These are phyloP conservation scores for Larimichthys polyactis DNA, from an alignment of 2,113 vertebrate genomes.

Conservation along the genomic window DNA sequence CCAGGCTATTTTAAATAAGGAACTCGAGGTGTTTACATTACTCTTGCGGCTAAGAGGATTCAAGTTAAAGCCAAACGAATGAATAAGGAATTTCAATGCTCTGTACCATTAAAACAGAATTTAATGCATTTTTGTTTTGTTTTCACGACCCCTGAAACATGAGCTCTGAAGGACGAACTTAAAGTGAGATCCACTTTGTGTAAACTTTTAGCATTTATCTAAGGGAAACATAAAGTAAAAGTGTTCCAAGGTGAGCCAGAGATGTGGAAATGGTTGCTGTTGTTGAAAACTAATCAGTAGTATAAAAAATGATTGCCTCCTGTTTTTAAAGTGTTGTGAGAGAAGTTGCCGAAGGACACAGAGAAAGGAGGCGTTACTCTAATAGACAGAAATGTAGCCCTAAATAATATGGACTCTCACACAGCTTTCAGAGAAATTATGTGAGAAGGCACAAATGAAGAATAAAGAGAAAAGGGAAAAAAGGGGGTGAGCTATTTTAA, in stretches of 20 bases:
- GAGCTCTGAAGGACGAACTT: constrained; percentile 15
- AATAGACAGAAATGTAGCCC: constrained; percentile 14
- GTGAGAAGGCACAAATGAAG: background rate
- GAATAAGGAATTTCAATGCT: constrained; percentile 23
- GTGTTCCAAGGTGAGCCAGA: background rate
- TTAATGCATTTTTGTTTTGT: constrained; percentile 18
- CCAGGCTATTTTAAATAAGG: constrained; percentile 11
- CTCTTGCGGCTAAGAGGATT: constrained; percentile 12
- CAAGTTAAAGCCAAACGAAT: constrained; percentile 46
- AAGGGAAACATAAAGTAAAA: background rate
- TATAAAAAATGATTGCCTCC: background rate
- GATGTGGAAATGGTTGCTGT: constrained; percentile 17
- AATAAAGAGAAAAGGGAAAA: background rate
- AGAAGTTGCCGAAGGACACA: background rate
- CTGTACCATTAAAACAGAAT: constrained; percentile 1
- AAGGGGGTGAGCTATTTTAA: constrained; percentile 15
- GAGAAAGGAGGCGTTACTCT: background rate
- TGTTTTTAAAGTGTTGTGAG: background rate
- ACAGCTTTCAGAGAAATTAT: constrained; percentile 28
- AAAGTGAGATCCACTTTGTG: constrained; percentile 40
- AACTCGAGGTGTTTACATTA: constrained; percentile 4
- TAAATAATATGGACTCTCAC: constrained; percentile 17
- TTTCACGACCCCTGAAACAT: constrained; percentile 20
- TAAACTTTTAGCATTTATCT: background rate
- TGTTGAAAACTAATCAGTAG: constrained; percentile 20